Evolutionary conservation across 2,888 invertebrate genomes (phyloP).

Genomic region (Tetanocera ferruginea): DNA sequence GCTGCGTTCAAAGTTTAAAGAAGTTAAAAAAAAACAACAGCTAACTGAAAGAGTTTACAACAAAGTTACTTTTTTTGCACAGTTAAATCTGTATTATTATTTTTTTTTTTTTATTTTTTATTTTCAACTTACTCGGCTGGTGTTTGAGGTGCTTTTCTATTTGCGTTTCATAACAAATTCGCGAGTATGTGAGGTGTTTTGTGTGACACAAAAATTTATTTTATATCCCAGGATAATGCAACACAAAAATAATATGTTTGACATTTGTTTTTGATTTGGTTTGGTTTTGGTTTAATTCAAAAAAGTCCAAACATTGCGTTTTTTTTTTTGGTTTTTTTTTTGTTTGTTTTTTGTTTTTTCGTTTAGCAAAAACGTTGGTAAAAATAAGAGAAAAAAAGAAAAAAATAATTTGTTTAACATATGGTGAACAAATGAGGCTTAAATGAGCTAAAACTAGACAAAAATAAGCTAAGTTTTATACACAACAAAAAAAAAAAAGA

Average conservation of each 20-base stretch:
- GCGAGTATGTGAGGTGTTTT: conserved; percentile 48
- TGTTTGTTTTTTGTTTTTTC: conserved; percentile 12
- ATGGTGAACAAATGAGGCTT: conserved; percentile 49
- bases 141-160: conserved; percentile 70
- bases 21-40: conserved; percentile 21
- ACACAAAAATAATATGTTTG: conserved; percentile 52
- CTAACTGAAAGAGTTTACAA: conserved; percentile 17
- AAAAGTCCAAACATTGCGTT: conserved; percentile 51
- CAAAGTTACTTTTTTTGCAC: conserved; percentile 21
- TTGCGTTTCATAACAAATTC: conserved; percentile 58
- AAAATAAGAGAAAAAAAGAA: conserved; percentile 47
- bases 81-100: neutral
- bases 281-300: conserved; percentile 31
- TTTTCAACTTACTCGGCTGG: conserved; percentile 68
- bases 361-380: conserved; percentile 23
- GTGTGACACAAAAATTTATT: conserved; percentile 49
- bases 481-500: conserved; percentile 18
- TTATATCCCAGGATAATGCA: conserved; percentile 51
- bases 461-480: conserved; percentile 21
- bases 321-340: neutral
- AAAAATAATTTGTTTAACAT: conserved; percentile 57
- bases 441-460: conserved; percentile 36
- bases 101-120: conserved; percentile 24
- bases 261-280: conserved; percentile 30
- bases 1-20: conserved; percentile 6